Evolutionary conservation across 2,113 vertebrate species (phyloP).

Genomic region (Salvator merianae): DNA sequence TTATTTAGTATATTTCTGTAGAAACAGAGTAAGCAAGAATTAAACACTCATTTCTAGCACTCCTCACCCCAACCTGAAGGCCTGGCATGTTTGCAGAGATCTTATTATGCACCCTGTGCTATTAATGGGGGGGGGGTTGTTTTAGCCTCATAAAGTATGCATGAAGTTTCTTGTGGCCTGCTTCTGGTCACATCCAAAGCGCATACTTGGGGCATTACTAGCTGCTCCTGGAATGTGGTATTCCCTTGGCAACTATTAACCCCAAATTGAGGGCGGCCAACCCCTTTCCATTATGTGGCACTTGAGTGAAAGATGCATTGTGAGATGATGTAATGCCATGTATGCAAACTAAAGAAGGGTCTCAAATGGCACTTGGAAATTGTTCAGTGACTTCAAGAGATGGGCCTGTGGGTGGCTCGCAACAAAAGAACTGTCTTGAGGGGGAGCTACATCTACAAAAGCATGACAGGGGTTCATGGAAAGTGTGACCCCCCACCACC

Average conservation of each 20-base stretch:
- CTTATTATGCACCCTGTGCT: slow-evolving; percentile 59
- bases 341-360: slow-evolving; percentile 67
- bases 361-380: slow-evolving; percentile 68
- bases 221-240: slow-evolving; percentile 72
- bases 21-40: slow-evolving; percentile 22
- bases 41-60: slow-evolving; percentile 2
- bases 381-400: slow-evolving; percentile 63
- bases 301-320: slow-evolving; percentile 65
- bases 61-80: slow-evolving; percentile 40
- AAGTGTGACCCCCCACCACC: not conserved
- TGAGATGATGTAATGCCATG: slow-evolving; percentile 74
- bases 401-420: slow-evolving; percentile 28
- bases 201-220: slow-evolving; percentile 69
- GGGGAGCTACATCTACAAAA: not conserved
- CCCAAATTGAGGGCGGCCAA: slow-evolving; percentile 63
- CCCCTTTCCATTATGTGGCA: slow-evolving; percentile 62
- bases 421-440: not conserved
- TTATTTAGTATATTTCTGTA: slow-evolving; percentile 20
- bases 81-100: not conserved
- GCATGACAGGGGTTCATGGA: not conserved
- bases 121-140: slow-evolving; percentile 58
- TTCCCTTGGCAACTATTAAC: slow-evolving; percentile 72
- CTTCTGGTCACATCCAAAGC: slow-evolving; percentile 55
- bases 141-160: slow-evolving; percentile 70
- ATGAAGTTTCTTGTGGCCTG: slow-evolving; percentile 72